Base-by-base conservation (phyloP, 2,888 invertebrate species). In the Polietes domitor region DNA sequence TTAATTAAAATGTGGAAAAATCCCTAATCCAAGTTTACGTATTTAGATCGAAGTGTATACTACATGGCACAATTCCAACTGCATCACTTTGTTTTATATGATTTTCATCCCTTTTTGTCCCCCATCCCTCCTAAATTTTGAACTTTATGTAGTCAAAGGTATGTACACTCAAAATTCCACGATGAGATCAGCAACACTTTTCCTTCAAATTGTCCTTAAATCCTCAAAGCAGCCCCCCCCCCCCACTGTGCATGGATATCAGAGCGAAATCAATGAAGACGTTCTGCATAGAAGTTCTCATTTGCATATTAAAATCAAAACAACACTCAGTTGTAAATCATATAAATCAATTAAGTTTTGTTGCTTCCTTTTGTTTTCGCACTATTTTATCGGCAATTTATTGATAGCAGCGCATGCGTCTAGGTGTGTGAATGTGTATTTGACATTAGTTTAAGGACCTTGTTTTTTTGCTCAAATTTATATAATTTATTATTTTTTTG, bases 391-490 rank as follows among this genome's bases (percentile, higher is more conserved):
- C 7, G 4, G 21, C 21, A 21, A 21, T 21, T 37, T 53, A 53
- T 53, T 53, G 71, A 17, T 80, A 37, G 63, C 41, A 32, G 37
- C 37, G 4, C 37, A n/a, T n/a, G n/a, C 12, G 37, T 37, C 4
- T 37, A 9, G 7, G 4, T 37, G 37, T 9, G 32, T 71, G 61
- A 73, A 24, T 65, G 32, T 53, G 26, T 77, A 58, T 76, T 70
- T 71, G 55, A 73, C 43, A 74, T 78, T 72, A 76, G 28, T 41
- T 58, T 74, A 77, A 61, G 70, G 21, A 43, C 32, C 32, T 5
- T 3, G 32, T 68, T 68, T 41, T n/a, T n/a, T n/a, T n/a, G n/a
- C n/a, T n/a, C n/a, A n/a, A 21, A 24, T 55, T 26, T 70, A 5
- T 70, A n/a, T 21, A 43, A 63, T 70, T 21, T 15, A 24, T 21